Evolutionary conservation across 2,113 vertebrate species (phyloP).

Genomic region (Daubentonia madagascariensis): DNA sequence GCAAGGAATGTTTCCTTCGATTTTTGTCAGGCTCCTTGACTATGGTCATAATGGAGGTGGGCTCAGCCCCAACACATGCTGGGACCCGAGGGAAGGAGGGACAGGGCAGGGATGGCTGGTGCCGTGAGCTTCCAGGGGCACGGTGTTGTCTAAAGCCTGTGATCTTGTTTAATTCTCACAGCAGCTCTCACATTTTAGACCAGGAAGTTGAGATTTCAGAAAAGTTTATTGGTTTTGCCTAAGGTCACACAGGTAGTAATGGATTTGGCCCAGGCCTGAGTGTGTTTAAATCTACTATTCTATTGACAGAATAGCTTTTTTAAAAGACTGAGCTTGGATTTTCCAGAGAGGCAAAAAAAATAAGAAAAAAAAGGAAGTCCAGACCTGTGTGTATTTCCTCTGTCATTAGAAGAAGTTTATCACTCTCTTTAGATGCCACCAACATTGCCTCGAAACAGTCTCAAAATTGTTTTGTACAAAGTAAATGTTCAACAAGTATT

Average conservation of each 20-base stretch:
- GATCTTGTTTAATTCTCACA: not conserved
- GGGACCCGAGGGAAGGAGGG: not conserved
- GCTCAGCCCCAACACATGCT: not conserved
- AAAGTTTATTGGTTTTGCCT: not conserved
- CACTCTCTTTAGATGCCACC: not conserved
- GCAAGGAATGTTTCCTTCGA: not conserved
- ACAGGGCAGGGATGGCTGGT: not conserved
- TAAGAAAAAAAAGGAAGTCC: not conserved
- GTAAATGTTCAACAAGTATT: fast-evolving
- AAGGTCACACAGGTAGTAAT: not conserved
- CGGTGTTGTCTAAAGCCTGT: not conserved
- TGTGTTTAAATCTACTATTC: not conserved
- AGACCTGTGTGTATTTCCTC: not conserved
- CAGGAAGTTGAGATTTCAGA: not conserved
- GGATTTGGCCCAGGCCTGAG: not conserved
- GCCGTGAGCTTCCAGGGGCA: not conserved
- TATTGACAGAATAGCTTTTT: not conserved
- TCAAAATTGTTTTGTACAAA: not conserved
- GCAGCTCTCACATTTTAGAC: not conserved
- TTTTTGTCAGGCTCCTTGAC: not conserved
- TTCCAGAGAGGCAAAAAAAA: not conserved
- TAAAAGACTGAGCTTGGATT: not conserved
- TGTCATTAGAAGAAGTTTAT: not conserved
- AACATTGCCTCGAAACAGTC: fast-evolving
- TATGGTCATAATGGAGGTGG: fast-evolving